These are phyloP conservation scores for Stenolophus ochropezus DNA, from an alignment of 2,888 invertebrate genomes.

Conservation along the genomic window DNA sequence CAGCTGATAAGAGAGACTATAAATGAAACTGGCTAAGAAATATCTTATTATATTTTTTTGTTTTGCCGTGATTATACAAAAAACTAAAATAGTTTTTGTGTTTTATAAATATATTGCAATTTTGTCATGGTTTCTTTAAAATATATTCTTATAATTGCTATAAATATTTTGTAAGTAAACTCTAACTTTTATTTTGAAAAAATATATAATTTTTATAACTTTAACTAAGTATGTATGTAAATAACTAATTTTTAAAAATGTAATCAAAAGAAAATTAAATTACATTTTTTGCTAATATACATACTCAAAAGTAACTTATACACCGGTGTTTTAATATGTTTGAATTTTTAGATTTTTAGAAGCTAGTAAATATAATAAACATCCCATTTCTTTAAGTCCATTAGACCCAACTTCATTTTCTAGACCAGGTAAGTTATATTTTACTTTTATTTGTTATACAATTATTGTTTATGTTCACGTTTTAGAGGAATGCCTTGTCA, in stretches of 20 bases:
- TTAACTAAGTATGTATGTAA: conserved; percentile 18
- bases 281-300: conserved; percentile 4
- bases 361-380: neutral
- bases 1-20: neutral
- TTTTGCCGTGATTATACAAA: neutral
- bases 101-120: neutral
- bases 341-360: conserved; percentile 6
- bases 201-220: conserved; percentile 8
- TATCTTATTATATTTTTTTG: neutral
- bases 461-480: conserved; percentile 63
- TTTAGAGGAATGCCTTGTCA: conserved; percentile 80
- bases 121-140: neutral
- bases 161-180: conserved; percentile 17
- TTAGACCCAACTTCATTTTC: conserved; percentile 90
- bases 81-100: neutral
- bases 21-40: neutral
- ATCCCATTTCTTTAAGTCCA: conserved; percentile 76
- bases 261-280: conserved; percentile 11
- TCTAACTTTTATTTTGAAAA: neutral
- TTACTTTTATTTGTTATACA: conserved; percentile 37
- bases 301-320: neutral
- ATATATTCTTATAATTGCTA: neutral
- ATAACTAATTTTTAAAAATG: conserved; percentile 5
- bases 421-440: conserved; percentile 79
- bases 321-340: conserved; percentile 13